phyloP scores from a whole-genome alignment of 2,113 vertebrate species.

The Xenopus tropicalis region DNA sequence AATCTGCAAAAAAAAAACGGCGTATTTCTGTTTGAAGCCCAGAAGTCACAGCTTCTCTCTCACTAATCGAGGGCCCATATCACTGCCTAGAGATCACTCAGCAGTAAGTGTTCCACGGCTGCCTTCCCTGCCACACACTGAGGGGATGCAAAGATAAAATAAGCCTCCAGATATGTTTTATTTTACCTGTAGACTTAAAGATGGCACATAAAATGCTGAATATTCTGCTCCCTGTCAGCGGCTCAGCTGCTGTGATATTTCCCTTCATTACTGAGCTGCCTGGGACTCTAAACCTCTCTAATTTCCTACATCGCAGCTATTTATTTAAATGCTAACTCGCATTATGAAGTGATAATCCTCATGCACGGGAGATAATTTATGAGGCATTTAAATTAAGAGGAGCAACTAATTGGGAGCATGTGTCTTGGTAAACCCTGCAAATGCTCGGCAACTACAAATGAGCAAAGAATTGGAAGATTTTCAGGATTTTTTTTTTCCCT shows the following conservation, averaged over 20 bases:
- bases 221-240: not conserved
- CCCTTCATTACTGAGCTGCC: constrained; percentile 69
- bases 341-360: constrained; percentile 98
- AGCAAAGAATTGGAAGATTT: constrained; percentile 19
- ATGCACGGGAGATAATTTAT: constrained; percentile 95
- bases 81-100: too few species aligned
- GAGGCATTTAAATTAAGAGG: constrained; percentile 99
- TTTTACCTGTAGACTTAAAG: not conserved
- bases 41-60: too few species aligned
- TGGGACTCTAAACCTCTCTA: constrained; percentile 76
- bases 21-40: too few species aligned
- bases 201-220: not conserved
- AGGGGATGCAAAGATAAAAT: too few species aligned
- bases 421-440: constrained; percentile 89
- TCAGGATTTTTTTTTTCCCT: not conserved
- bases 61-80: too few species aligned
- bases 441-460: constrained; percentile 81
- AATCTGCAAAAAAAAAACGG: too few species aligned
- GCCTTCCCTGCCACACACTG: too few species aligned
- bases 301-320: constrained; percentile 85
- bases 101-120: too few species aligned
- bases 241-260: constrained; percentile 64
- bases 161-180: not conserved
- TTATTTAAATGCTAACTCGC: constrained; percentile 96
- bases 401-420: constrained; percentile 99